A percentile compares a stretch with the other conserved stretches of the same genome.
These are phyloP conservation scores for Toxostoma redivivum DNA, from an alignment of 2,113 vertebrate species.

Conservation along the genomic window DNA sequence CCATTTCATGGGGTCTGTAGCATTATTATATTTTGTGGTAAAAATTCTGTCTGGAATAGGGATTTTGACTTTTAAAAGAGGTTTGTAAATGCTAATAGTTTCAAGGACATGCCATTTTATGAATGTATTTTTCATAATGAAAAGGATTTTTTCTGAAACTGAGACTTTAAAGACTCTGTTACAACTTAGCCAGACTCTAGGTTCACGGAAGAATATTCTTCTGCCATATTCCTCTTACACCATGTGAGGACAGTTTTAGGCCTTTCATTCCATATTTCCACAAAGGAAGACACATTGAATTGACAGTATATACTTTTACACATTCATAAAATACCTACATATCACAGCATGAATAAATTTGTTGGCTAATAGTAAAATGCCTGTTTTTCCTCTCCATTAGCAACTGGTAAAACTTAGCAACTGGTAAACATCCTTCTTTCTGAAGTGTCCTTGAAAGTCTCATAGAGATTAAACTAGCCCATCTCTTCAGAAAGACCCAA, in stretches of 20 bases:
- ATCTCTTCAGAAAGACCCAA: neutral
- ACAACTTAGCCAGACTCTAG: neutral
- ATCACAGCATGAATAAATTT: neutral
- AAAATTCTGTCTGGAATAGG: neutral
- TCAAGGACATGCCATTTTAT: neutral
- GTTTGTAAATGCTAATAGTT: neutral
- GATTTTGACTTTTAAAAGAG: neutral
- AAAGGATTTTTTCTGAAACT: neutral
- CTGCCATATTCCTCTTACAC: neutral
- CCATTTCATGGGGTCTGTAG: neutral
- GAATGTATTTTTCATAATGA: neutral
- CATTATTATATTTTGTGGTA: neutral
- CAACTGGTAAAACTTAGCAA: neutral
- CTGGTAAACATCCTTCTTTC: neutral
- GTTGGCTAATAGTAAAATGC: neutral
- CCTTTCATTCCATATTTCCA: neutral
- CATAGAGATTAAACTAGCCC: neutral
- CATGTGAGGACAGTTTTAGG: neutral
- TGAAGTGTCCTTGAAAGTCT: neutral
- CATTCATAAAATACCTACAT: neutral
- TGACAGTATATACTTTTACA: neutral
- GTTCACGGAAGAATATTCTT: neutral
- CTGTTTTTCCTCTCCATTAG: neutral
- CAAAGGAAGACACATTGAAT: neutral
- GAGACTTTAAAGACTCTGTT: neutral